A percentile compares a stretch with the other conserved stretches of the same genome.
Evolutionary conservation across 2,113 vertebrate genomes (phyloP).

Genomic region (Xyrauchen texanus): DNA sequence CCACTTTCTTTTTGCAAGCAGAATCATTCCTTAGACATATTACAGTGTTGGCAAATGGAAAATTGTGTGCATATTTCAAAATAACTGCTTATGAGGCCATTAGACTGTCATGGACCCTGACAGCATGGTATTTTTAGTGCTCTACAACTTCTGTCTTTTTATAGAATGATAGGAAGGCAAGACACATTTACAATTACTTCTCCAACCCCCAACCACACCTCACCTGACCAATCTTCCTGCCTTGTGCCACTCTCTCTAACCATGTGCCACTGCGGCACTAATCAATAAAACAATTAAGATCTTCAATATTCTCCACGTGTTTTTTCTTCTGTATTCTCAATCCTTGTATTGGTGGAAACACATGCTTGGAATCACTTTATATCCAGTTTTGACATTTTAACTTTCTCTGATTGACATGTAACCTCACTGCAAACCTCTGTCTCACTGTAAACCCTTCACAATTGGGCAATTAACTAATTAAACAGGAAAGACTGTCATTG

Average conservation of each 20-base stretch:
- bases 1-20: neutral
- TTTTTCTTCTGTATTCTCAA: no score
- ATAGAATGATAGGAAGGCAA: constrained; percentile 14
- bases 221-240: neutral
- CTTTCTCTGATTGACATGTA: neutral
- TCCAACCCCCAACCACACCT: no score
- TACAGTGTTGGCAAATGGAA: constrained; percentile 4
- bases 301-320: no score
- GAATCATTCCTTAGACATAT: neutral
- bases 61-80: constrained; percentile 15
- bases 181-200: constrained; percentile 20
- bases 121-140: constrained; percentile 28
- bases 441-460: neutral
- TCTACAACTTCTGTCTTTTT: constrained; percentile 5
- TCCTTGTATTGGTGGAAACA: no score
- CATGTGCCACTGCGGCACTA: no score
- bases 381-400: no score
- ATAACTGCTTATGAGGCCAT: constrained; percentile 25
- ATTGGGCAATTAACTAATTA: constrained; percentile 11
- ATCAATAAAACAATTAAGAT: no score
- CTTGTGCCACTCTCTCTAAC: neutral
- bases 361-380: no score
- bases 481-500: neutral
- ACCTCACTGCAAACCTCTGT: neutral
- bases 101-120: neutral